Conservation (phyloP, 1,140 invertebrate species). For the Campodea augens region DNA sequence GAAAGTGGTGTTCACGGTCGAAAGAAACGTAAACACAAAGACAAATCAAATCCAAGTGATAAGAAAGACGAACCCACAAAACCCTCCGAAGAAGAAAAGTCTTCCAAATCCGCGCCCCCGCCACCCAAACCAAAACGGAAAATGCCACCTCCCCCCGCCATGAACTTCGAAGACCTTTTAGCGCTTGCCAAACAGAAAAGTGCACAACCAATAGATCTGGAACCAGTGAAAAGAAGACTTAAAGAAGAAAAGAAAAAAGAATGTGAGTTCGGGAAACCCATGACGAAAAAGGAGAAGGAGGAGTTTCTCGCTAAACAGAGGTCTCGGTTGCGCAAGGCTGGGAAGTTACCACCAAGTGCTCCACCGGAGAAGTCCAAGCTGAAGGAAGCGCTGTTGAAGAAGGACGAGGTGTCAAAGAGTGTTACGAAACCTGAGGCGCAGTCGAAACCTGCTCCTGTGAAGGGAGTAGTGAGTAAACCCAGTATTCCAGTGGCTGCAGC, state of each 20-base stretch:
- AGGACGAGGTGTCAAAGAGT: no score
- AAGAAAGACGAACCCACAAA: slow-evolving; percentile 13
- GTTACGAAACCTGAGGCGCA: no score
- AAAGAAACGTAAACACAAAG: slow-evolving; percentile 32
- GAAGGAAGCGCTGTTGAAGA: no score
- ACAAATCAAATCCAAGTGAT: background rate
- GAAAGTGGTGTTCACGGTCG: slow-evolving; percentile 41
- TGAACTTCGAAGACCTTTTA: slow-evolving; percentile 50
- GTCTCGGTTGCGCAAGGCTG: slow-evolving; percentile 16
- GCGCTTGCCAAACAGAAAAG: slow-evolving; percentile 67
- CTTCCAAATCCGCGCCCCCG: no score
- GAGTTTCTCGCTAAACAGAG: slow-evolving; percentile 42
- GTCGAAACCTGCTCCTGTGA: no score
- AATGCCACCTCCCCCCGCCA: slow-evolving; percentile 38
- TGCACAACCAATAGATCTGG: slow-evolving; percentile 45
- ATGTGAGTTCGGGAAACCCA: slow-evolving; percentile 27
- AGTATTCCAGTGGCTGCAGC: no score
- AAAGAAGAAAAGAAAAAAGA: no score
- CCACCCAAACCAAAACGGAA: slow-evolving; percentile 35
- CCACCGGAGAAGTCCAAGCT: no score
- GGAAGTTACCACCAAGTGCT: background rate
- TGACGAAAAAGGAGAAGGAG: slow-evolving; percentile 59
- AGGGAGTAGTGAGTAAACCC: no score
- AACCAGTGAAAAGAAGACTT: slow-evolving; percentile 37
- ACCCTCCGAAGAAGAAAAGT: slow-evolving; percentile 15